phyloP scores from a whole-genome alignment of 2,797 vertebrate genomes.

The Nothura maculosa region DNA sequence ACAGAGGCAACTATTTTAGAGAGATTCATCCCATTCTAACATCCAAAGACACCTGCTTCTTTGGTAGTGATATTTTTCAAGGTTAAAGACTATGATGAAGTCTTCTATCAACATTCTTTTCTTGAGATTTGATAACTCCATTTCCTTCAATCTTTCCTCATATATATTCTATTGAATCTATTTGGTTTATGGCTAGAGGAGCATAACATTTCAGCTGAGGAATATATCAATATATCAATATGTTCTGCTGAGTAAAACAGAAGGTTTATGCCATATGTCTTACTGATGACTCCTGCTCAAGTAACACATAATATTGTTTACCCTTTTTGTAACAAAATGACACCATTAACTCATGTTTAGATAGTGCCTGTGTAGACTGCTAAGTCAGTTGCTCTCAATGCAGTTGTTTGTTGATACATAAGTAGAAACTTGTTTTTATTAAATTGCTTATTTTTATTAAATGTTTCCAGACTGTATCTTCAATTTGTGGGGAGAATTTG shows the following conservation, averaged over 20 bases:
- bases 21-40: background rate
- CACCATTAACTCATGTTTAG: background rate
- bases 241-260: background rate
- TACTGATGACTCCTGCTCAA: background rate
- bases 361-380: background rate
- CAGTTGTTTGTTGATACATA: background rate
- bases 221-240: background rate
- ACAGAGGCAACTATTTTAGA: background rate
- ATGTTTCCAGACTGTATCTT: background rate
- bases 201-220: background rate
- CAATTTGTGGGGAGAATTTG: fast-evolving
- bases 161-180: background rate
- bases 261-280: background rate
- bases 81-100: background rate
- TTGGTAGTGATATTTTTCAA: background rate
- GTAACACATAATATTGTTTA: background rate
- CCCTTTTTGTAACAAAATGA: background rate
- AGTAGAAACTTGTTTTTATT: background rate
- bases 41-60: background rate
- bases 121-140: background rate
- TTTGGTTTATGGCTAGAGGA: background rate
- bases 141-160: background rate
- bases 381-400: background rate
- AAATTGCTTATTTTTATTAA: background rate
- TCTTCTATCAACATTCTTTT: background rate